Percentiles rank a stretch among this genome's conserved stretches.
Evolutionary conservation across 2,797 vertebrate species (phyloP).

Genomic region (Dipus sagitta): DNA sequence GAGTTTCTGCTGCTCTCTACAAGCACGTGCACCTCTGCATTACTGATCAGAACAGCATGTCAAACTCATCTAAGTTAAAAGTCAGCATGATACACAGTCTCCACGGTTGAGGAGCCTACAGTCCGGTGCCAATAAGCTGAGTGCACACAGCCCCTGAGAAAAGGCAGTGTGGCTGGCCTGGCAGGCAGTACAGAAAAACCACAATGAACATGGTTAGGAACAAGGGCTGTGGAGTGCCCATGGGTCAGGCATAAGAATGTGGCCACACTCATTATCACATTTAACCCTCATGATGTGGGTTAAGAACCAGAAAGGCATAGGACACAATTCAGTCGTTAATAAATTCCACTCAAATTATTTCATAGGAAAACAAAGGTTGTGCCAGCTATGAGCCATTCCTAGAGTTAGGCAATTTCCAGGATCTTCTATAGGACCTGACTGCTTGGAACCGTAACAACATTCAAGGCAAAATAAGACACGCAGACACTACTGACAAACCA

Average conservation of each 20-base stretch:
- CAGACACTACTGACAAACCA: background rate
- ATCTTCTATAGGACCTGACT: background rate
- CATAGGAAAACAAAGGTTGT: background rate
- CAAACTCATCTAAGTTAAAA: background rate
- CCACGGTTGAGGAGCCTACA: background rate
- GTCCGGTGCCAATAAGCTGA: background rate
- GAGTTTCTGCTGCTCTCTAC: constrained; percentile 63
- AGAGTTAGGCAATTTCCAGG: background rate
- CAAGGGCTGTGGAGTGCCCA: background rate
- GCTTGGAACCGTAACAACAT: background rate
- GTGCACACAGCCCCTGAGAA: background rate
- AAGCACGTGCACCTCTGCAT: background rate
- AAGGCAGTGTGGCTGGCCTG: background rate
- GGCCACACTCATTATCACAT: background rate
- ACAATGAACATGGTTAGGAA: background rate
- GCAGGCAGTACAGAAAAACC: background rate
- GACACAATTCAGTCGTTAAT: background rate
- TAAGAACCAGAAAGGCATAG: background rate
- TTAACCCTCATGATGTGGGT: background rate
- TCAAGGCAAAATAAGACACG: background rate
- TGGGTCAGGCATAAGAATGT: background rate
- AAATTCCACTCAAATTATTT: background rate
- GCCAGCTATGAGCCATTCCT: background rate
- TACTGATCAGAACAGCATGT: background rate
- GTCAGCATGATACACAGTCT: background rate